Base-by-base conservation (phyloP, 2,797 vertebrate genomes). In the Poecile montanus region DNA sequence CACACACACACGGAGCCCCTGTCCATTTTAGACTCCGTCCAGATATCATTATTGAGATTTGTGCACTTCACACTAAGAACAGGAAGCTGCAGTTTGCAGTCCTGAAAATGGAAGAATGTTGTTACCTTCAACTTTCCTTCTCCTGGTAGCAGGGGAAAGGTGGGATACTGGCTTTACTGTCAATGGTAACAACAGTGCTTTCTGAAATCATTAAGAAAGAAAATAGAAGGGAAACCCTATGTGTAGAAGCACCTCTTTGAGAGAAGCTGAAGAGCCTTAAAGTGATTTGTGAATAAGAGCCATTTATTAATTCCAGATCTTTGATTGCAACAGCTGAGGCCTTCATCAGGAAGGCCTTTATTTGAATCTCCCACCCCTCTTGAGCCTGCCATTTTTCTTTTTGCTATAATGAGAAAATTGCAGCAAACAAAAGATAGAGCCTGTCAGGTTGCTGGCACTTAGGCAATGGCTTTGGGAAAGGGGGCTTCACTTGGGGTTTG, bases 281-380 rank as follows among this genome's bases (percentile, higher is more conserved):
- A 98, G 96, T 98, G 98, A 98, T 98, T 98, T 98, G 98, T 98
- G 98, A 99, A 98, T 98, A 98, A 99, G 98, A 99, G 99, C 99
- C 99, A 99, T 99, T 97, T 96, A 96, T 97, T 98, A 98, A 98
- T 96, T 98, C 98, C 97, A 98, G 98, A 98, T 98, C 98, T 98
- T 98, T 97, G 97, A 97, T 97, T 97, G 91, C 93, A 97, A 94
- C 90, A 94, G 95, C 92, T 65, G 95, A 96, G 95, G 88, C 96
- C 95, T 97, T 96, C 96, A 92, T 96, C 73, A 85, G 63, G 83
- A 96, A 97, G 97, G 97, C 96, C 63, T 98, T 96, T 93, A 86
- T 93, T 92, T 96, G 94, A 95, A 87, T 96, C 87, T 94, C 95
- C 96, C 91, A 93, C 79, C 74, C 91, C 38, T 81, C 88, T 93